A percentile compares a stretch with the other conserved stretches of the same genome.
These are phyloP conservation scores for Drosophila bunnanda DNA, from an alignment of 2,888 invertebrate genomes.

Conservation along the genomic window DNA sequence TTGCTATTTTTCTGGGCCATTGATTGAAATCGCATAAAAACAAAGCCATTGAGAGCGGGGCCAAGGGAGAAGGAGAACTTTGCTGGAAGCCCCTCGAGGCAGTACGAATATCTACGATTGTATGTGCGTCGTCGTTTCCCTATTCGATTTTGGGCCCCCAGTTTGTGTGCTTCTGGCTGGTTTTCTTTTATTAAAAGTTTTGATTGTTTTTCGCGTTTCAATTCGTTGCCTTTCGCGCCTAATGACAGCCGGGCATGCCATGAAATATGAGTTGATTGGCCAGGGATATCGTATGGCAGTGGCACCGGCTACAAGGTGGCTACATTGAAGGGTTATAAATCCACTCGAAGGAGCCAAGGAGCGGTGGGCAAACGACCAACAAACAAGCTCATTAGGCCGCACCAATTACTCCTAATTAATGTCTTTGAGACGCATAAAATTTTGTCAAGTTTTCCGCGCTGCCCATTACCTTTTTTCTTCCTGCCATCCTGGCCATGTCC, in stretches of 20 bases:
- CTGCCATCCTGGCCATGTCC: not conserved
- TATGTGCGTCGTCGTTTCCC: constrained; percentile 32
- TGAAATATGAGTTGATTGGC: constrained; percentile 80
- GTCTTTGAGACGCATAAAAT: constrained; percentile 67
- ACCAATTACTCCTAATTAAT: constrained; percentile 78
- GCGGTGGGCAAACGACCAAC: constrained; percentile 21
- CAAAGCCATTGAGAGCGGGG: constrained; percentile 40
- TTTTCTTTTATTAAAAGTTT: constrained; percentile 64
- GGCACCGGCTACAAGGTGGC: constrained; percentile 7
- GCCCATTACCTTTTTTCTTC: constrained; percentile 34
- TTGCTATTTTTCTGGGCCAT: constrained; percentile 49
- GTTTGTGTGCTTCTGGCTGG: constrained; percentile 6
- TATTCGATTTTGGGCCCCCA: constrained; percentile 47
- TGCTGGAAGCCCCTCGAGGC: constrained; percentile 3
- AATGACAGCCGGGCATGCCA: constrained; percentile 73
- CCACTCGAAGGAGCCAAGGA: constrained; percentile 21
- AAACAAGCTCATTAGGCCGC: constrained; percentile 67
- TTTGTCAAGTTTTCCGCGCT: constrained; percentile 65
- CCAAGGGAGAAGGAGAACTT: not conserved
- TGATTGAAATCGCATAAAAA: constrained; percentile 80
- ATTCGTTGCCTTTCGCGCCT: constrained; percentile 52
- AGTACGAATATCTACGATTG: constrained; percentile 40
- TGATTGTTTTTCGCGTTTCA: constrained; percentile 78
- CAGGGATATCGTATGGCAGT: constrained; percentile 8
- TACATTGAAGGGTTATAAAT: constrained; percentile 60